These are phyloP conservation scores for Clivina fossor DNA, from an alignment of 2,888 invertebrate species.

Conservation along the genomic window DNA sequence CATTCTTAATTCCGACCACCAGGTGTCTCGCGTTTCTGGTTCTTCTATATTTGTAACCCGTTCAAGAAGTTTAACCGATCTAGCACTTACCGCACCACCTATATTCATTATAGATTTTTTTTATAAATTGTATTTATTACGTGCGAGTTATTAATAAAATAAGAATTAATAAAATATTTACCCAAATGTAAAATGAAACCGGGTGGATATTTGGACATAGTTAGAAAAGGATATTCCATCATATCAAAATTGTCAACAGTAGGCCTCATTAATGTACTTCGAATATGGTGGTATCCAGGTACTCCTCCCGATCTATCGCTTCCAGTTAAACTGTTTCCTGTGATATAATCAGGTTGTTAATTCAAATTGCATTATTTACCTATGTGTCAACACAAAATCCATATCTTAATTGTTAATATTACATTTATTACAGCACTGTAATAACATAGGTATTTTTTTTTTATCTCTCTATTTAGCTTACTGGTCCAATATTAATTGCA, in stretches of 20 bases:
- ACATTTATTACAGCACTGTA: conserved; percentile 24
- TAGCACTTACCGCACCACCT: conserved; percentile 81
- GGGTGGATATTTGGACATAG: conserved; percentile 85
- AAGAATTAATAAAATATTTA: conserved; percentile 46
- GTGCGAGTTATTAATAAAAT: not conserved
- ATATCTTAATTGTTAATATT: conserved; percentile 23
- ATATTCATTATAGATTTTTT: conserved; percentile 21
- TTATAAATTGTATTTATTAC: not conserved
- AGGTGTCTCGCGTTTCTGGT: conserved; percentile 87
- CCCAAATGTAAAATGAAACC: conserved; percentile 89
- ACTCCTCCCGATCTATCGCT: conserved; percentile 64
- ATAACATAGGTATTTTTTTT: conserved; percentile 29
- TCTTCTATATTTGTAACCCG: conserved; percentile 83
- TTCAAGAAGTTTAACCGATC: conserved; percentile 81
- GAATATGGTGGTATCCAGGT: conserved; percentile 58
- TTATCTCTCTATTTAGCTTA: conserved; percentile 35
- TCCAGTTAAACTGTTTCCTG: conserved; percentile 76
- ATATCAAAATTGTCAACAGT: conserved; percentile 80
- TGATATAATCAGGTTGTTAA: conserved; percentile 37
- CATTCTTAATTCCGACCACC: conserved; percentile 96
- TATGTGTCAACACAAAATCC: conserved; percentile 36
- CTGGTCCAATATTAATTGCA: conserved; percentile 32
- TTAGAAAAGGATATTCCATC: conserved; percentile 94
- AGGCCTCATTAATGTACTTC: conserved; percentile 61
- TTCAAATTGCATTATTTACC: conserved; percentile 15